A percentile compares a stretch with the other conserved stretches of the same genome.
These are phyloP conservation scores for Hypomesus transpacificus DNA, from an alignment of 2,113 vertebrate genomes.

Conservation along the genomic window DNA sequence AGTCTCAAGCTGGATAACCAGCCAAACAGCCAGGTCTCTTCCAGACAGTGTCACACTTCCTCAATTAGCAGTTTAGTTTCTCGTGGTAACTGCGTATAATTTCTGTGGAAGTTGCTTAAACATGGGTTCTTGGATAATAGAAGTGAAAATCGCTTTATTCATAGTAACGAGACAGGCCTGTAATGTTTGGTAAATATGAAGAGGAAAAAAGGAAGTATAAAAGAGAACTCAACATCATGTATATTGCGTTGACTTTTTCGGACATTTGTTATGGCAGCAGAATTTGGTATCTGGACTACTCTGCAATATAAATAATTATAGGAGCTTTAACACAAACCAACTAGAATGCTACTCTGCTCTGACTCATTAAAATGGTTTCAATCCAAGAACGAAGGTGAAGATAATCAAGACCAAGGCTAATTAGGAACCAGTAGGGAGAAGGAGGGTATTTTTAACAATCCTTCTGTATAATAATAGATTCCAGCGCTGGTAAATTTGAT, in stretches of 20 bases:
- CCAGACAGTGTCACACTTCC: too few species aligned
- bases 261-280: neutral
- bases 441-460: neutral
- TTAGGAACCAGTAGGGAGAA: constrained; percentile 12
- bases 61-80: neutral
- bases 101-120: neutral
- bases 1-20: neutral
- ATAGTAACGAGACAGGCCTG: too few species aligned
- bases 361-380: neutral
- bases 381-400: neutral
- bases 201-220: neutral
- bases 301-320: too few species aligned
- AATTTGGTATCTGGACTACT: neutral
- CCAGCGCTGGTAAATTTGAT: too few species aligned
- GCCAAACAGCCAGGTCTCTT: too few species aligned
- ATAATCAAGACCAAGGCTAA: constrained; percentile 4
- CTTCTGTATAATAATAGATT: neutral
- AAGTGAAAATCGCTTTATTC: neutral
- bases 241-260: neutral
- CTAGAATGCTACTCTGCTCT: too few species aligned
- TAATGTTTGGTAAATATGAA: too few species aligned
- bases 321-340: too few species aligned
- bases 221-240: neutral
- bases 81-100: neutral
- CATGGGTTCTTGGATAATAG: neutral